Evolutionary conservation across 2,888 invertebrate species (phyloP).

Genomic region (Drosophila mimetica): DNA sequence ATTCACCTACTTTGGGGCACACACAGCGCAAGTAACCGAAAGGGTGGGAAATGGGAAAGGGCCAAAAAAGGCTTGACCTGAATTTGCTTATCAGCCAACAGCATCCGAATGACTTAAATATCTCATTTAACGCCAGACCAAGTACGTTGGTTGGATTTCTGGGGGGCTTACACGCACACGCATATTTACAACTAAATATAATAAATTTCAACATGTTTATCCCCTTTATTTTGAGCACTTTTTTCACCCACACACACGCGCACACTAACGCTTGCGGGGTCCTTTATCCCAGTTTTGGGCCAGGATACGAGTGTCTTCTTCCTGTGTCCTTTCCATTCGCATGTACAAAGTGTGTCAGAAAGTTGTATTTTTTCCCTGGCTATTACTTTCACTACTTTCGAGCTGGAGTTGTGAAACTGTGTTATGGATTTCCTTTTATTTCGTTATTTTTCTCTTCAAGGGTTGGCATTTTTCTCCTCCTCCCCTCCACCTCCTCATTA

Average conservation of each 20-base stretch:
- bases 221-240: constrained; percentile 55
- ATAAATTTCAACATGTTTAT: constrained; percentile 75
- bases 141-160: constrained; percentile 47
- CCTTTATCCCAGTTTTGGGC: constrained; percentile 11
- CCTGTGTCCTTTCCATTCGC: constrained; percentile 28
- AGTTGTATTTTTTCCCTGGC: constrained; percentile 62
- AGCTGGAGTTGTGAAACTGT: constrained; percentile 43
- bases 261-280: constrained; percentile 18
- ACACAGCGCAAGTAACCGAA: neutral
- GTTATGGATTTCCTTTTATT: constrained; percentile 34
- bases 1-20: constrained; percentile 68
- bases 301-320: constrained; percentile 46
- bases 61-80: constrained; percentile 59
- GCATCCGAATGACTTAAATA: constrained; percentile 77
- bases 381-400: constrained; percentile 76
- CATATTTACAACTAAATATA: constrained; percentile 54
- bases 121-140: constrained; percentile 80
- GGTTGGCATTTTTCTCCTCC: constrained; percentile 27
- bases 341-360: constrained; percentile 72
- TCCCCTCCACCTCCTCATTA: neutral
- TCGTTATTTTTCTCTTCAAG: constrained; percentile 13
- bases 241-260: constrained; percentile 12
- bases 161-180: constrained; percentile 47
- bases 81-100: constrained; percentile 70
- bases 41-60: constrained; percentile 36